Evolutionary conservation across 2,888 invertebrate species (phyloP), one percentile per base, ranked within the genome.

Genomic region (Pasiphila rectangulata): DNA sequence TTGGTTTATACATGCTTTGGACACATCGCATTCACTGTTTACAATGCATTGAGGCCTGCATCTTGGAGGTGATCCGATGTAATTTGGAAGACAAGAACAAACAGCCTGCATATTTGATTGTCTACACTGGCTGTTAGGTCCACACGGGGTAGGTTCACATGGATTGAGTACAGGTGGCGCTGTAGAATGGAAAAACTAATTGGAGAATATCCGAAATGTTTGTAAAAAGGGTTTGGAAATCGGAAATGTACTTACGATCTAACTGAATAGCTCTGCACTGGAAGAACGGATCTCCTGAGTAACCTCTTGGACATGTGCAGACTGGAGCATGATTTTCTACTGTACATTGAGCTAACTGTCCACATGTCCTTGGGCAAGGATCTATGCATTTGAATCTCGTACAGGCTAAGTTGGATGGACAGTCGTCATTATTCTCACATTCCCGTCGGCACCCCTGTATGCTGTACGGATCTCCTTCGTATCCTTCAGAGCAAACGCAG

Each of bases 1-100:
- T 64, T 94, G 94, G 73, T 95, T 95, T 23, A 96, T 90, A 63
- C 97, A 97, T 10, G 96, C 96, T 59, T 93, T 92, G 48, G 95
- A 94, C 7, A 90, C 74, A 13, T 94, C 91, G 78, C 97, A 97
- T 83, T 96, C 96, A 1, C 94, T 94, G 65, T 94, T 96, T n/a
- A 95, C 94, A 4, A 95, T 90, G 72, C 96, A 96, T 73, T 96
- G 95, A 3, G 96, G 96, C 52, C 95, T 88, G 69, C 97, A 96
- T 40, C 90, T 91, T 1, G 95, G 95, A 38, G 96, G 96, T 51
- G 92, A 92, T 43, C 95, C 95, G 36, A 93, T 90, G 64, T 94
- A 95, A 61, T 93, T 93, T 1, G 94, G 93, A 56, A 94, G 88
- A 66, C 96, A 97, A 0, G 95, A 95, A 73, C 96, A 97, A 0